Evolutionary conservation across 2,113 vertebrate species (phyloP), one percentile per base, ranked within the genome.

Genomic region (Haemorhous mexicanus): DNA sequence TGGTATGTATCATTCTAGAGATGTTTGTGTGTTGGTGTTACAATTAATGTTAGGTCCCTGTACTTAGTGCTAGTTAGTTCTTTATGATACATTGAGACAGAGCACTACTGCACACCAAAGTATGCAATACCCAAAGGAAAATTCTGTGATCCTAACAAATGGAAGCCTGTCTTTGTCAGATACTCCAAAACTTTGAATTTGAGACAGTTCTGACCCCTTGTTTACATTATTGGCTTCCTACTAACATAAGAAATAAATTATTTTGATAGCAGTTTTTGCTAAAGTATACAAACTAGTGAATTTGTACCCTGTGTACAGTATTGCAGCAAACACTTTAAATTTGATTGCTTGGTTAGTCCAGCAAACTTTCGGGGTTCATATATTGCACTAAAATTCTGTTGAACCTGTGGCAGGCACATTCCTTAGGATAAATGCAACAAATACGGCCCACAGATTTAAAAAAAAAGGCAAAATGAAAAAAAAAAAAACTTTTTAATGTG

Each of bases 301-400:
- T 95, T 97, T 97, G 97, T 96, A 97, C 89, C 96, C 95, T 92
- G 79, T 97, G 97, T 97, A 97, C 95, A 97, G 97, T 97, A 97
- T 97, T 97, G 98, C 98, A 97, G 97, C 97, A 98, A 98, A 98
- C 97, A 97, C 97, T 97, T 98, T 96, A 97, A 98, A 98, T 97
- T 98, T 96, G 97, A 94, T 96, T 97, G 96, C 96, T 98, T 97
- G 95, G 97, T 98, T 97, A 96, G 98, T 98, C 98, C 98, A 98
- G 97, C 98, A 98, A 98, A 98, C 98, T 98, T 98, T 98, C 97
- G 98, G 98, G 98, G 98, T 98, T 99, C 98, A 98, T 98, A 96
- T 98, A 98, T 99, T 99, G 99, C 99, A 99, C 99, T 99, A 99
- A 99, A 99, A 97, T 99, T 99, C 98, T 98, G 99, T 99, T 98